Conservation (phyloP, 2,113 vertebrate genomes). For the Microcebus jonahi region DNA sequence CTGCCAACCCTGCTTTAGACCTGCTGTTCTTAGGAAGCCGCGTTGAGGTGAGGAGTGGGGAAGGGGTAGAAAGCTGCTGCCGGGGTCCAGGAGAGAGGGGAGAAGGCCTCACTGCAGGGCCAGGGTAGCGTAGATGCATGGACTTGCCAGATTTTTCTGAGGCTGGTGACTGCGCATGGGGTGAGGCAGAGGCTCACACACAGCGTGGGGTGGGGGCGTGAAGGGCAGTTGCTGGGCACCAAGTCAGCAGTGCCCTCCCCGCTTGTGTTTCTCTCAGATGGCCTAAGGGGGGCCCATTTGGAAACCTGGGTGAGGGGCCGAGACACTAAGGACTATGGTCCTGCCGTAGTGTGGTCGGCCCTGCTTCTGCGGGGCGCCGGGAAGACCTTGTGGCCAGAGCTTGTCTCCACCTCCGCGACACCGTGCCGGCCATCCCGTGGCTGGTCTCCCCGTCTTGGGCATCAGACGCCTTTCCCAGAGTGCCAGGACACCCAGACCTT, state of each 20-base stretch:
- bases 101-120: background rate
- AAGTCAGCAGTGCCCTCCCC: accelerated
- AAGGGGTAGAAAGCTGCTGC: background rate
- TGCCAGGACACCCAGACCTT: background rate
- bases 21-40: background rate
- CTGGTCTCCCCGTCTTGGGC: background rate
- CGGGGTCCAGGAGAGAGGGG: background rate
- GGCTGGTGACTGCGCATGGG: background rate
- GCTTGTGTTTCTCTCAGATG: background rate
- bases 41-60: background rate
- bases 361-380: background rate
- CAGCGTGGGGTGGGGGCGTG: background rate
- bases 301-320: background rate
- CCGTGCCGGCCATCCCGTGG: background rate
- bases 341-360: background rate
- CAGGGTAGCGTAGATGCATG: no score
- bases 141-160: background rate
- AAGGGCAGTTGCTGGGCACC: background rate
- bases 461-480: background rate
- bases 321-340: background rate
- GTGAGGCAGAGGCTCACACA: background rate
- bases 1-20: background rate
- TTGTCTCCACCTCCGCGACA: background rate
- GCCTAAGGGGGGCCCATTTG: background rate
- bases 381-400: background rate